Base-by-base conservation (phyloP, 2,113 vertebrate species). In the Aplodontia rufa region DNA sequence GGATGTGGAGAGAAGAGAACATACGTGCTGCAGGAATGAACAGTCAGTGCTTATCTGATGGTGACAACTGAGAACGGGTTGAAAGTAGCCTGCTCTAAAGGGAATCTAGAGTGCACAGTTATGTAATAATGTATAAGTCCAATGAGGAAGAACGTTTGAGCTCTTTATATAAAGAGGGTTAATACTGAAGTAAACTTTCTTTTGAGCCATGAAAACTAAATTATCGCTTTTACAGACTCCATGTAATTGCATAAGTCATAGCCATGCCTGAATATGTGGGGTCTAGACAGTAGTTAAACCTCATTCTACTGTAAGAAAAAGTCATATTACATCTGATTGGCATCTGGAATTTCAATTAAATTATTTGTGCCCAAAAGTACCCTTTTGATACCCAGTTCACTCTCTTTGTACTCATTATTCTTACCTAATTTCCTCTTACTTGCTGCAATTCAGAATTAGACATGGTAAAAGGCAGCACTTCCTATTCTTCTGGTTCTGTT, bases 321-420 rank as follows among this genome's bases (percentile, higher is more conserved):
- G 64, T 79, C 80, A 37, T 62, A 51, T 64, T 80, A 64, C 85
- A 66, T 94, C 78, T 90, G 71, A 97, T 91, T 79, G 92, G 24
- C 80, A 90, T 91, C 87, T 98, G 83, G 93, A 94, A 93, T 95
- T 97, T 98, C 80, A 92, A 87, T 97, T 97, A 91, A 87, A 60
- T 97, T 97, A 94, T 97, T 97, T 95, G 90, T 81, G 92, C 85
- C 92, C 96, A 83, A 58, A 90, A 62, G 94, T 64, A 87, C 86
- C 55, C 53, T 91, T 96, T 97, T 97, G 95, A 45, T 88, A 42
- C 64, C 96, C 95, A 35, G 47, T 75, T 74, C 82, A 68, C 55
- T 96, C 0, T 53, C 1, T 95, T 97, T 49, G 3, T 87, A 42
- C 30, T 97, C 45, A 93, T 68, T 60, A 55, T 95, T 51, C 42